Evolutionary conservation across 2,113 vertebrate genomes (phyloP).

Genomic region (Sarotherodon lohbergeri): DNA sequence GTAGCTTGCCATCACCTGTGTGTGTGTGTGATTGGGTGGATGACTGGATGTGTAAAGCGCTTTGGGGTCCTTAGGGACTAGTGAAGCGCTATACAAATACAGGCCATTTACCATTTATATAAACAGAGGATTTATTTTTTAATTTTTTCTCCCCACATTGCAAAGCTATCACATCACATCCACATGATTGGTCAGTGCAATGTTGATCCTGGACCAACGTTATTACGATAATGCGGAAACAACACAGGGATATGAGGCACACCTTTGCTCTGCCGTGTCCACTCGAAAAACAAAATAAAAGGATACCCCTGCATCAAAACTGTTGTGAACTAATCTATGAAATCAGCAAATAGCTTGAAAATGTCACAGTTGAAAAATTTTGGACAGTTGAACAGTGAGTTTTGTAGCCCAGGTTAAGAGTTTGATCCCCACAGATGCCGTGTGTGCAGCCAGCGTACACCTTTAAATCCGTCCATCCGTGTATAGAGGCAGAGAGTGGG

Average conservation of each 20-base stretch:
- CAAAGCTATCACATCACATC: not conserved
- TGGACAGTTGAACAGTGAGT: not conserved
- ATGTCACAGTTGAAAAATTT: not conserved
- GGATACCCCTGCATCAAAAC: not conserved
- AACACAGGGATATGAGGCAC: not conserved
- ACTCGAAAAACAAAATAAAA: not conserved
- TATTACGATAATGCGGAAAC: not conserved
- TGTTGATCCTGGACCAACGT: not conserved
- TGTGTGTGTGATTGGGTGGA: too few relatives aligned
- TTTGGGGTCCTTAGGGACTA: too few relatives aligned
- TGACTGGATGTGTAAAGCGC: too few relatives aligned
- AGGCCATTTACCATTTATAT: not conserved
- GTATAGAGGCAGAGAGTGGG: not conserved
- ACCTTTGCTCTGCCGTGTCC: not conserved
- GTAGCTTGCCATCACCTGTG: too few relatives aligned
- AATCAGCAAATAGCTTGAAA: not conserved
- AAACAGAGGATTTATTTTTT: not conserved
- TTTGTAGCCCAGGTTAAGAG: not conserved
- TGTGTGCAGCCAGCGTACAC: not conserved
- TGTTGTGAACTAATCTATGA: not conserved
- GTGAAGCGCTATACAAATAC: too few relatives aligned
- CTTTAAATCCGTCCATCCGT: not conserved
- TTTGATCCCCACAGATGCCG: not conserved
- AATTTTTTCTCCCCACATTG: not conserved
- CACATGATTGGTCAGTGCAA: not conserved